Evolutionary conservation across 2,888 invertebrate species (phyloP).

Genomic region (Acheta domesticus): DNA sequence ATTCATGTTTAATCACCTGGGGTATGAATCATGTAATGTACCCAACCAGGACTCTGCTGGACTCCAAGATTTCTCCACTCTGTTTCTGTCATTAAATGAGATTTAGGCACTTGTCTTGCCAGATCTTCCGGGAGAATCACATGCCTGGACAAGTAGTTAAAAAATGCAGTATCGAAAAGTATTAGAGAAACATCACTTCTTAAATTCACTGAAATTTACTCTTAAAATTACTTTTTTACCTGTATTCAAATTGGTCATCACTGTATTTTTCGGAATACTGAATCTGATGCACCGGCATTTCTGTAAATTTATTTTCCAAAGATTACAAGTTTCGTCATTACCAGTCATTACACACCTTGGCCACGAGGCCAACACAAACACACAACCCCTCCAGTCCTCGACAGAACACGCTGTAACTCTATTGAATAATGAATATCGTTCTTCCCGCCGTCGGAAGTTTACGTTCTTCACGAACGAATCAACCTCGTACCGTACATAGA

Average conservation of each 20-base stretch:
- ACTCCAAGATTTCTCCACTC: constrained; percentile 94
- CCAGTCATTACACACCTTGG: no score
- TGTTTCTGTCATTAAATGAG: constrained; percentile 88
- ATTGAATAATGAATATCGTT: no score
- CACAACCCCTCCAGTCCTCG: no score
- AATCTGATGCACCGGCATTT: constrained; percentile 76
- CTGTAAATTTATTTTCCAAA: constrained; percentile 28
- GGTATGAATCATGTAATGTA: constrained; percentile 86
- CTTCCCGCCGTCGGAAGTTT: no score
- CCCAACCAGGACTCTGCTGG: constrained; percentile 88
- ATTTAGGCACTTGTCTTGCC: constrained; percentile 79
- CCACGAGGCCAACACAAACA: no score
- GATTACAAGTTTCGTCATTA: background rate
- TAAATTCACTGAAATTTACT: no score
- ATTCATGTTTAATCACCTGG: constrained; percentile 56
- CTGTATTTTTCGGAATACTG: constrained; percentile 90
- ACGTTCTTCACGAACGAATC: no score
- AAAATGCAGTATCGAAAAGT: background rate
- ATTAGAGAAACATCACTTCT: background rate
- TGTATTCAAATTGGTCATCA: constrained; percentile 84
- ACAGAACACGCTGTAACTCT: no score
- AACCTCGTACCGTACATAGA: no score
- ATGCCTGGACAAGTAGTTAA: constrained; percentile 59
- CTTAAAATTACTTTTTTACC: constrained; percentile 63
- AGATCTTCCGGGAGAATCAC: constrained; percentile 85